A percentile compares a stretch with the other conserved stretches of the same genome.
phyloP scores from a whole-genome alignment of 2,113 vertebrate genomes.

The Macroglossus sobrinus region DNA sequence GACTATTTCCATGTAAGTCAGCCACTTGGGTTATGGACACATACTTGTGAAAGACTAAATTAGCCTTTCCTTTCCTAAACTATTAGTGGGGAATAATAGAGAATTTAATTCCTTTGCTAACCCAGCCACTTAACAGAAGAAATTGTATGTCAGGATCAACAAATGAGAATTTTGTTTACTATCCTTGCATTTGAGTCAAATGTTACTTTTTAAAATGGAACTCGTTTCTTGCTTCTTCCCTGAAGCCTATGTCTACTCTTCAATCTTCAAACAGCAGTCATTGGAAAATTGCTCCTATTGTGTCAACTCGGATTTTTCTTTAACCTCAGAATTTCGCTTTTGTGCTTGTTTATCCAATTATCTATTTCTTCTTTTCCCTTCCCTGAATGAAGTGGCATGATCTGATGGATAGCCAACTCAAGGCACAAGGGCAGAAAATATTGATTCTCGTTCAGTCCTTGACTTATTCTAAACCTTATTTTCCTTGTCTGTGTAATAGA shows the following conservation, averaged over 20 bases:
- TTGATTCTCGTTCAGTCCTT: not conserved
- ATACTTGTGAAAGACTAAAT: not conserved
- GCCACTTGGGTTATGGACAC: not conserved
- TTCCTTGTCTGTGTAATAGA: not conserved
- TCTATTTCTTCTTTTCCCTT: not conserved
- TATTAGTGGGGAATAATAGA: not conserved
- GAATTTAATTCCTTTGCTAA: not conserved
- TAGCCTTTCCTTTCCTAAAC: not conserved
- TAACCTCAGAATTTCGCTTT: not conserved
- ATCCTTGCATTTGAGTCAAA: not conserved
- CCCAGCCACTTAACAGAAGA: not conserved
- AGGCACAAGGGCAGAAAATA: not conserved
- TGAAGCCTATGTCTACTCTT: not conserved
- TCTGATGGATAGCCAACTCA: not conserved
- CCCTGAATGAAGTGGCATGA: not conserved
- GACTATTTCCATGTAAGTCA: not conserved
- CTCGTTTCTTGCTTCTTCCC: not conserved
- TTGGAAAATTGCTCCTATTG: not conserved
- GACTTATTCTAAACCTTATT: not conserved
- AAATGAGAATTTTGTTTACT: conserved; percentile 7
- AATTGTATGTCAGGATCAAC: not conserved
- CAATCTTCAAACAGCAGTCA: conserved; percentile 13
- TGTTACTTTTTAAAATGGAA: not conserved
- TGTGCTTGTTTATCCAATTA: conserved; percentile 1
- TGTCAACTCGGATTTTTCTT: conserved; percentile 24